Conservation (phyloP, 2,797 vertebrate genomes). For the Gallinago nigripennis region DNA sequence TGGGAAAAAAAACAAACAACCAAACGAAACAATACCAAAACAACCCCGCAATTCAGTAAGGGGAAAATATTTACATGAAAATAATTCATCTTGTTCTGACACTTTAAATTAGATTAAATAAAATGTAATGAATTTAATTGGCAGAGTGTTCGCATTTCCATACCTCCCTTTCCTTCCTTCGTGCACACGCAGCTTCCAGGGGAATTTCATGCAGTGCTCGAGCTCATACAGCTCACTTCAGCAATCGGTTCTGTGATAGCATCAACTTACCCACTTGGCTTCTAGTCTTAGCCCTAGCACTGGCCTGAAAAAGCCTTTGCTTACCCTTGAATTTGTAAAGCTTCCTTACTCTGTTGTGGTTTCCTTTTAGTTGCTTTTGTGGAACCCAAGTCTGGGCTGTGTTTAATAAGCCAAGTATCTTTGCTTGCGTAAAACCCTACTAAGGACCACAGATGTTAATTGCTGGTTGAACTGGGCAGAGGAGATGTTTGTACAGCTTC, state of each 20-base stretch:
- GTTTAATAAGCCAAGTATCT: neutral
- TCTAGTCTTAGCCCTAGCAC: neutral
- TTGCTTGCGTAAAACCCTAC: neutral
- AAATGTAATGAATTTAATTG: neutral
- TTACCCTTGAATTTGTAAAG: neutral
- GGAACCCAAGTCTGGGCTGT: neutral
- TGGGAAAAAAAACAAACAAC: too few relatives aligned
- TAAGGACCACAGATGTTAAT: neutral
- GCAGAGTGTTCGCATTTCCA: neutral
- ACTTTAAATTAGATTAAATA: neutral
- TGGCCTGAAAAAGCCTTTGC: neutral
- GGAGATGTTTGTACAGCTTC: neutral
- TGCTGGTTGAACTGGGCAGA: neutral
- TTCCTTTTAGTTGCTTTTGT: neutral
- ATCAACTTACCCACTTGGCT: neutral
- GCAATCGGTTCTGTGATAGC: neutral
- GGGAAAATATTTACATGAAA: neutral
- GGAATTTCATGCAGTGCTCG: neutral
- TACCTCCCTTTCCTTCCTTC: neutral
- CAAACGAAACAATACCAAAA: neutral
- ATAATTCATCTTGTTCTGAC: neutral
- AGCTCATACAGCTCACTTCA: neutral
- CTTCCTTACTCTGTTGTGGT: neutral
- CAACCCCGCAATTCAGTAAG: neutral
- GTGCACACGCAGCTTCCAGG: fast-evolving